These are phyloP conservation scores for Hystrix cristata DNA, from an alignment of 2,113 vertebrate species.

Conservation along the genomic window DNA sequence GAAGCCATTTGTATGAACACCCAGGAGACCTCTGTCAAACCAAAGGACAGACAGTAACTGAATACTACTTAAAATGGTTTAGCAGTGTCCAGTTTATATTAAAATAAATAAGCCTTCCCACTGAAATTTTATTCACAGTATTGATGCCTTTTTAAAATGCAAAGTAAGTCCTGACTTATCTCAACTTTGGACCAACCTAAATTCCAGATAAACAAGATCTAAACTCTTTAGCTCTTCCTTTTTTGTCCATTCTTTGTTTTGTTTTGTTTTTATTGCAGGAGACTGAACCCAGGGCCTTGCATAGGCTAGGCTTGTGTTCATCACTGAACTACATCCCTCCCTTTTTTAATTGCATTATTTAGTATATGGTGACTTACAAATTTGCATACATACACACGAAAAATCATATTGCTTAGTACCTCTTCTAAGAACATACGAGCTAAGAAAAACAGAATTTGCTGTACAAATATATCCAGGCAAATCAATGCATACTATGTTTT, in stretches of 20 bases:
- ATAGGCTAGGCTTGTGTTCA: background rate
- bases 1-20: background rate
- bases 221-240: background rate
- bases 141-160: background rate
- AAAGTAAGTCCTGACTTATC: background rate
- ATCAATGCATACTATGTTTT: background rate
- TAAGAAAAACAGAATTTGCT: constrained; percentile 12
- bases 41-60: background rate
- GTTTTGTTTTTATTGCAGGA: background rate
- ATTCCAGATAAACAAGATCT: constrained; percentile 4
- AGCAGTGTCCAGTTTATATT: background rate
- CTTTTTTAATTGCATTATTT: background rate
- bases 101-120: background rate
- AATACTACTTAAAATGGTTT: background rate
- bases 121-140: background rate
- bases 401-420: background rate
- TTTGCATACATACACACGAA: background rate
- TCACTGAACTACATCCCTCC: background rate
- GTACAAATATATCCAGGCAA: background rate
- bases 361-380: background rate
- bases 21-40: background rate
- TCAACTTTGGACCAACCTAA: background rate
- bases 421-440: background rate
- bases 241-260: background rate
- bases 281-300: background rate